A percentile compares a stretch with the other conserved stretches of the same genome.
Conservation (phyloP, 1,140 invertebrate species). For the Bicyclus anynana region DNA sequence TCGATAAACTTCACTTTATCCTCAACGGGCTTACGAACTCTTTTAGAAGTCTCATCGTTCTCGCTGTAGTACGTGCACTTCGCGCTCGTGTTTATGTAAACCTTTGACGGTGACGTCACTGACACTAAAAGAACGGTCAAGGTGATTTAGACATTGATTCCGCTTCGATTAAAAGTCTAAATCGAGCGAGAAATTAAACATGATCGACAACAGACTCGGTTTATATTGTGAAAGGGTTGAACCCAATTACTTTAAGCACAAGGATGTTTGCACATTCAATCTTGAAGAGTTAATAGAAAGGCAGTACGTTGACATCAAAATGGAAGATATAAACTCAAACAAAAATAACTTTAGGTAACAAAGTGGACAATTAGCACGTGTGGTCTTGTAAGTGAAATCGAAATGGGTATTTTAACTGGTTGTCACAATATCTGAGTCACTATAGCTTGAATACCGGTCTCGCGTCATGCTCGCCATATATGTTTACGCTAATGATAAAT, state of each 20-base stretch:
- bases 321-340: background rate
- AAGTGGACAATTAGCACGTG: conserved; percentile 17
- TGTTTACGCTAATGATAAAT: conserved; percentile 15
- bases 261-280: background rate
- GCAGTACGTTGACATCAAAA: background rate
- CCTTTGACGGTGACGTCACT: conserved; percentile 66
- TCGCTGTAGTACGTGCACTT: conserved; percentile 65
- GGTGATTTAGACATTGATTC: conserved; percentile 27
- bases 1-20: conserved; percentile 52
- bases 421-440: conserved; percentile 37
- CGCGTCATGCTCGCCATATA: conserved; percentile 30
- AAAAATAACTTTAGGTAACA: conserved; percentile 3
- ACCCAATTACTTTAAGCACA: background rate
- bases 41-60: conserved; percentile 54
- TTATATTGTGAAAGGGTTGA: background rate
- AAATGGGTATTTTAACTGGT: conserved; percentile 15
- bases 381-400: conserved; percentile 15
- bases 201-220: conserved; percentile 6
- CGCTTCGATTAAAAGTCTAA: conserved; percentile 12
- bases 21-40: conserved; percentile 25
- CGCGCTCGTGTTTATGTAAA: conserved; percentile 67
- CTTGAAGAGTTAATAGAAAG: background rate
- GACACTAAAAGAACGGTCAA: conserved; percentile 63
- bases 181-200: conserved; percentile 13
- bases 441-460: conserved; percentile 14